Evolutionary conservation across 1,140 invertebrate species (phyloP).

Genomic region (Drosophila grimshawi): DNA sequence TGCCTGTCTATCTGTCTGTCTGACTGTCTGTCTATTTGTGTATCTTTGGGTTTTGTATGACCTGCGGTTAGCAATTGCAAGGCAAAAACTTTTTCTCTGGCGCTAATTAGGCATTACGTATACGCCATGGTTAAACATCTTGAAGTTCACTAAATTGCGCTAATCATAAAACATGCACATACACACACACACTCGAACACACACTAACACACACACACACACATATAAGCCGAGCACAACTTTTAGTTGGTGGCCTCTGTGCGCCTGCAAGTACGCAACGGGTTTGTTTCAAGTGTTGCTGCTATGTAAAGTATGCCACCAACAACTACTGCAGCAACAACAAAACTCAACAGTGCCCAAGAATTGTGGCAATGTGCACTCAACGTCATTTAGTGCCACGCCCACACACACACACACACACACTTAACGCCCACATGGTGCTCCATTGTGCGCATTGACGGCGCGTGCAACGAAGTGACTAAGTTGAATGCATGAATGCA

Average conservation of each 20-base stretch:
- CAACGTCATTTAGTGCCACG: slow-evolving; percentile 72
- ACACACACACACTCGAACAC: background rate
- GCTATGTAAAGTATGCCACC: slow-evolving; percentile 73
- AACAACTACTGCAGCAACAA: slow-evolving; percentile 23
- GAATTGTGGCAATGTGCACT: slow-evolving; percentile 77
- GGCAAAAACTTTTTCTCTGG: slow-evolving; percentile 61
- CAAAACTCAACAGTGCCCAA: slow-evolving; percentile 45
- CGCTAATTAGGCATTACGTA: slow-evolving; percentile 76
- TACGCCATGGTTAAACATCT: slow-evolving; percentile 47
- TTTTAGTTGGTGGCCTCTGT: slow-evolving; percentile 39
- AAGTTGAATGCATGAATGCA: slow-evolving; percentile 45
- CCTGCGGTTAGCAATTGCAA: slow-evolving; percentile 70
- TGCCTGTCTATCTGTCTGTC: background rate
- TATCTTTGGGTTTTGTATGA: slow-evolving; percentile 45
- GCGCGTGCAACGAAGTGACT: slow-evolving; percentile 57
- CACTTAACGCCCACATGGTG: slow-evolving; percentile 40
- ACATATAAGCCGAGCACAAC: background rate
- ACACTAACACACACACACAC: background rate
- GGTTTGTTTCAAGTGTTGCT: slow-evolving; percentile 66
- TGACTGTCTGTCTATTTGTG: slow-evolving; percentile 14
- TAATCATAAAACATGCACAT: slow-evolving; percentile 59
- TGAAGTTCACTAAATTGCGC: slow-evolving; percentile 64
- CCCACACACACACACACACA: slow-evolving; percentile 15
- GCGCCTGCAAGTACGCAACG: slow-evolving; percentile 41
- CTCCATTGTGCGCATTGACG: slow-evolving; percentile 52